phyloP scores from a whole-genome alignment of 2,797 vertebrate species.

The Argya squamiceps region DNA sequence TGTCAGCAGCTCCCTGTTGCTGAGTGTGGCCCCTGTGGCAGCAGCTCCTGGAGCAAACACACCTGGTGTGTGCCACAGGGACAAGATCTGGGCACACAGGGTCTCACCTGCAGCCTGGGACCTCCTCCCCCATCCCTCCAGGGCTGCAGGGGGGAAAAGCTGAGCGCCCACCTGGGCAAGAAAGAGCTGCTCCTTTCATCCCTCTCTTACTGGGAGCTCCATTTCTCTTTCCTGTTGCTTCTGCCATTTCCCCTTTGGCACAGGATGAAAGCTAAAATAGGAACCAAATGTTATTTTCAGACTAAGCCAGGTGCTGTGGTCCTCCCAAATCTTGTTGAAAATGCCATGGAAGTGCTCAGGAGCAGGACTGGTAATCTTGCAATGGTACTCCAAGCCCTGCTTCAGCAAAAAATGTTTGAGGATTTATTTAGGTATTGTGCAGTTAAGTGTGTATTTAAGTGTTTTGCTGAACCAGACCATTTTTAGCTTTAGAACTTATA shows the following conservation, averaged over 20 bases:
- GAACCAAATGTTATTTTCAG: background rate
- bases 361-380: background rate
- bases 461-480: background rate
- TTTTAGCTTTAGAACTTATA: background rate
- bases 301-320: background rate
- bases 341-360: background rate
- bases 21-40: background rate
- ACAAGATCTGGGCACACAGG: rapidly evolving
- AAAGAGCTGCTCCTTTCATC: background rate
- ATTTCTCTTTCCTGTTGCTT: rapidly evolving
- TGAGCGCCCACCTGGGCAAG: background rate
- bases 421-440: background rate
- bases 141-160: background rate
- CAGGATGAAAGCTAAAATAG: background rate
- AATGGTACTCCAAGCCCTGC: background rate
- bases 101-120: background rate
- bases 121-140: background rate
- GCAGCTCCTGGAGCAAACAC: background rate
- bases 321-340: background rate
- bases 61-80: too few species aligned
- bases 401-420: background rate
- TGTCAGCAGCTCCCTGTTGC: background rate
- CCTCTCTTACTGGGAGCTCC: background rate
- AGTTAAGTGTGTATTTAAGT: background rate
- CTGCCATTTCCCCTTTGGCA: background rate